phyloP scores from a whole-genome alignment of 1,140 invertebrate genomes.

The Neotoxoptera formosana region DNA sequence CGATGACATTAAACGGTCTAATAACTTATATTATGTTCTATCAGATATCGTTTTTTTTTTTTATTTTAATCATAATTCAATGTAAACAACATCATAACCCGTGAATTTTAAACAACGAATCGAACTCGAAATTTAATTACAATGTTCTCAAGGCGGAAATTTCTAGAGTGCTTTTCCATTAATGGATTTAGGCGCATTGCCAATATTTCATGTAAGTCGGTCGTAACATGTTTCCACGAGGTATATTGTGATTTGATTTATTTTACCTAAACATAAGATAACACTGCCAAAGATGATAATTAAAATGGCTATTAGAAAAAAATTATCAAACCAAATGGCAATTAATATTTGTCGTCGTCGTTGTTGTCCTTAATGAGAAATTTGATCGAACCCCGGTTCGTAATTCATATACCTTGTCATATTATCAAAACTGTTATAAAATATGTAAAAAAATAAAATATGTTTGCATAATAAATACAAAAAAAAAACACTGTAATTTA shows the following conservation, averaged over 20 bases:
- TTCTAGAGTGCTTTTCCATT: slow-evolving; percentile 35
- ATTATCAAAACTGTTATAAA: background rate
- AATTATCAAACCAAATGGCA: background rate
- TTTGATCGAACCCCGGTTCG: background rate
- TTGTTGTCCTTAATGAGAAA: background rate
- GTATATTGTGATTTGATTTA: slow-evolving; percentile 5
- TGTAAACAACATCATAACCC: background rate
- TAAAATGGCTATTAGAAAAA: background rate
- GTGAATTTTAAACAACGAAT: slow-evolving; percentile 24
- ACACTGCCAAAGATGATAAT: background rate
- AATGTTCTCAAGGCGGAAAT: slow-evolving; percentile 2
- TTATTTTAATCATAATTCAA: background rate
- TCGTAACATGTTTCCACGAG: background rate
- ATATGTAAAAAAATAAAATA: background rate
- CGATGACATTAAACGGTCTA: background rate
- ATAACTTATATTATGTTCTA: background rate
- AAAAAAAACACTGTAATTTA: background rate
- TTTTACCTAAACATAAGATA: background rate
- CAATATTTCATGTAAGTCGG: slow-evolving; percentile 11
- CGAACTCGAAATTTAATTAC: slow-evolving; percentile 19
- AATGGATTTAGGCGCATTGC: slow-evolving; percentile 18
- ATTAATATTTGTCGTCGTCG: background rate
- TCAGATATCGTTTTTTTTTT: background rate
- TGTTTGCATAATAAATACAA: background rate
- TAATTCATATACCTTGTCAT: background rate